A percentile compares a stretch with the other conserved stretches of the same genome.
phyloP scores from a whole-genome alignment of 2,888 invertebrate species.

The Scaptomyza parva region DNA sequence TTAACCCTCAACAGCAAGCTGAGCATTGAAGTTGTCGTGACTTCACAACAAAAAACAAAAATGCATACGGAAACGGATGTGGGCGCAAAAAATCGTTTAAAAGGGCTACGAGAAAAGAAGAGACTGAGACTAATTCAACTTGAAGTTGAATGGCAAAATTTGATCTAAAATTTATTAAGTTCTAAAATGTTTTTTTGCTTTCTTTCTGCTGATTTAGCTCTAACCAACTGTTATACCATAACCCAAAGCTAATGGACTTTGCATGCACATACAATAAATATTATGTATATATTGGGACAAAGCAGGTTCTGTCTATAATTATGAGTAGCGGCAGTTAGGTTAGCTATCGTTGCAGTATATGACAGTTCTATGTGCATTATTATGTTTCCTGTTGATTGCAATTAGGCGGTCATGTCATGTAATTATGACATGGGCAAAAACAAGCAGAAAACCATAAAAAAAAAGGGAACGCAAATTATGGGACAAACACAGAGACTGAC shows the following conservation, averaged over 20 bases:
- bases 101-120: constrained; percentile 3
- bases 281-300: background rate
- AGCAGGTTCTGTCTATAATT: constrained; percentile 42
- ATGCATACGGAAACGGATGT: constrained; percentile 52
- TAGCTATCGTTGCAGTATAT: constrained; percentile 16
- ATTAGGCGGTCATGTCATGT: constrained; percentile 65
- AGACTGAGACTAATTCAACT: background rate
- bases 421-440: constrained; percentile 59
- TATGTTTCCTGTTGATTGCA: constrained; percentile 65
- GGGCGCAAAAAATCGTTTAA: constrained; percentile 38
- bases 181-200: too few relatives aligned
- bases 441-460: background rate
- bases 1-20: constrained; percentile 28
- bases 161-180: too few relatives aligned
- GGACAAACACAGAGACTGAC: constrained; percentile 18
- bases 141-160: background rate
- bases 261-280: too few relatives aligned
- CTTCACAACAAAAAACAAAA: constrained; percentile 10
- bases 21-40: constrained; percentile 34
- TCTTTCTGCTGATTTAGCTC: too few relatives aligned
- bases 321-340: constrained; percentile 45
- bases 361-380: constrained; percentile 33
- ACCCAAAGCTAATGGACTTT: constrained; percentile 10
- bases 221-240: too few relatives aligned
- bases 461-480: constrained; percentile 49